A percentile compares a stretch with the other conserved stretches of the same genome.
Evolutionary conservation across 35 echinoderm and acorn worm genomes (phyloP).

Genomic region (Ophiothrix spiculata): DNA sequence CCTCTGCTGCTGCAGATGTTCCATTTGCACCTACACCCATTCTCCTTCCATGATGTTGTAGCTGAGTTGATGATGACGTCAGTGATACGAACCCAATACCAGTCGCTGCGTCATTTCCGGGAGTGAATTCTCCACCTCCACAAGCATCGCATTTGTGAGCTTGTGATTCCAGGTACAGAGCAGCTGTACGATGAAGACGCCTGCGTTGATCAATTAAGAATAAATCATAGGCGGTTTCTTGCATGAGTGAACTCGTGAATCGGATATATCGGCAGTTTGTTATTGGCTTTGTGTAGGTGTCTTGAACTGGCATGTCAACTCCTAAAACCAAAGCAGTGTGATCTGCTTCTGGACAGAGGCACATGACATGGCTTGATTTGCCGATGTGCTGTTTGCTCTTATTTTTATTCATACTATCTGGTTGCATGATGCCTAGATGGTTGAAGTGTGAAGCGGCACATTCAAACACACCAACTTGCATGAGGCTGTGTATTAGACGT

Average conservation of each 20-base stretch:
- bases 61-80: background rate
- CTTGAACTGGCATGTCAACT: constrained; percentile 5
- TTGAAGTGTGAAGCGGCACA: constrained; percentile 56
- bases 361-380: constrained; percentile 9
- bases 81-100: background rate
- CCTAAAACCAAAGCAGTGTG: background rate
- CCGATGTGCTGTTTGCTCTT: background rate
- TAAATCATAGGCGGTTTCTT: constrained; percentile 79
- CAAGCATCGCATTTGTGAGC: constrained; percentile 88
- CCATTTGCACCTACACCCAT: background rate
- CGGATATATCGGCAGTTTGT: constrained; percentile 62
- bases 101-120: constrained; percentile 6
- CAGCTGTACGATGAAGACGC: constrained; percentile 75
- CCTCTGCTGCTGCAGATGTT: background rate
- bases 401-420: background rate
- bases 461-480: constrained; percentile 79
- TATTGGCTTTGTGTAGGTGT: background rate
- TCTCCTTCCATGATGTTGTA: background rate
- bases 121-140: constrained; percentile 87
- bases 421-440: background rate
- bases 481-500: constrained; percentile 56
- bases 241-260: constrained; percentile 78
- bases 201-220: constrained; percentile 73
- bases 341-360: constrained; percentile 22
- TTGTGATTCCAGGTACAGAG: constrained; percentile 75